Base-by-base conservation (phyloP, 2,797 vertebrate genomes). In the Trachurus trachurus region DNA sequence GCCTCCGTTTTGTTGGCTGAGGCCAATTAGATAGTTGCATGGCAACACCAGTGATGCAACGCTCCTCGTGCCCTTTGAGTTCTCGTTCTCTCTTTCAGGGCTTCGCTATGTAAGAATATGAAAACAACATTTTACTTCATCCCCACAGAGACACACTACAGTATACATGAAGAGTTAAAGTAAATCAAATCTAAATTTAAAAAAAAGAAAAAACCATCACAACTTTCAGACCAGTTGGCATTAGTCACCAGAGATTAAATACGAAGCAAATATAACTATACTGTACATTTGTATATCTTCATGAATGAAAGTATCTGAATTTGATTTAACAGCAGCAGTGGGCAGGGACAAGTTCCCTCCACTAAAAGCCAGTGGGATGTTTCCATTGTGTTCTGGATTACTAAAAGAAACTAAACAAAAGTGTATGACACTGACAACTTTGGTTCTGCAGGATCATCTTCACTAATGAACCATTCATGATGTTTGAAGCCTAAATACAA, bases 21-120 rank as follows among this genome's bases (percentile, higher is more conserved):
- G 53, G 45, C 44, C 73, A 69, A 78, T 83, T 65, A 58, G 53
- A 21, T 52, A 52, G 71, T 70, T 57, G 80, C 78, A 71, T 66
- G 64, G 67, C 61, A 73, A 85, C 71, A 60, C 31, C 8, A 52
- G 45, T 62, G 50, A 75, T 40, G 57, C 19, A 52, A 44, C 10
- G 6, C 52, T 72, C 9, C 21, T 39, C 15, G 60, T 71, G 63
- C 37, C 67, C 71, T 81, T 81, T 80, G 31, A 68, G 49, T 54
- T 73, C 13, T 15, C 54, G 22, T 29, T 66, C 40, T 47, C 4
- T 63, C 19, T 26, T 61, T 74, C 47, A 65, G 42, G 65, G 63
- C 19, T 57, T 58, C 39, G 42, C 13, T 26, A 0, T 44, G n/a
- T 17, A 40, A 45, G 39, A 73, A 45, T 5, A 39, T 22, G 54